phyloP scores from a whole-genome alignment of 2,888 invertebrate species.

The Rosalia funebris region DNA sequence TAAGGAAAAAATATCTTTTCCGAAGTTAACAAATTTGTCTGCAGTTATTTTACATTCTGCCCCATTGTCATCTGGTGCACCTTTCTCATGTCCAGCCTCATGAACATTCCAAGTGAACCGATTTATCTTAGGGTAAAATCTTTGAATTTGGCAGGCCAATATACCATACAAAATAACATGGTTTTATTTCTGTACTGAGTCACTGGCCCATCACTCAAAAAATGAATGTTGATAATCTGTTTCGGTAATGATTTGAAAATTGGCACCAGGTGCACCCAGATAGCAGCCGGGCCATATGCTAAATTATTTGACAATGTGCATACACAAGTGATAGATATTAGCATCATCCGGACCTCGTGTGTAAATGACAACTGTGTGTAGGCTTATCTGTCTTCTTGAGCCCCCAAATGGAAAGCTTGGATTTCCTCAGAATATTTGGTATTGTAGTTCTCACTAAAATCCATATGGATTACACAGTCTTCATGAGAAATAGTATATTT shows the following conservation, averaged over 20 bases:
- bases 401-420: slow-evolving; percentile 16
- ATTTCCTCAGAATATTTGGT: slow-evolving; percentile 11
- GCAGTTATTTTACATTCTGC: slow-evolving; percentile 51
- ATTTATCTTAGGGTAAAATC: background rate
- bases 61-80: slow-evolving; percentile 47
- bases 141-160: slow-evolving; percentile 23
- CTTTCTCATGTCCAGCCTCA: slow-evolving; percentile 52
- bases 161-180: slow-evolving; percentile 19
- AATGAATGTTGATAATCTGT: slow-evolving; percentile 11
- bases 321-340: slow-evolving; percentile 3
- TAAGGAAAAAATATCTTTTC: slow-evolving; percentile 11
- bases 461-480: background rate
- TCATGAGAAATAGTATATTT: background rate
- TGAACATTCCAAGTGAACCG: slow-evolving; percentile 48
- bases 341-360: no score
- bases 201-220: slow-evolving; percentile 25
- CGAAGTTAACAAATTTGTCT: slow-evolving; percentile 33
- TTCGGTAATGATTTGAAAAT: slow-evolving; percentile 27
- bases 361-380: slow-evolving; percentile 13
- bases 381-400: slow-evolving; percentile 3
- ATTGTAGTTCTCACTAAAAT: slow-evolving; percentile 14
- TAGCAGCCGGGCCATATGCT: slow-evolving; percentile 49
- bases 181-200: slow-evolving; percentile 11
- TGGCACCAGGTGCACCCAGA: slow-evolving; percentile 52
- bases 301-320: slow-evolving; percentile 45